Evolutionary conservation across 2,797 vertebrate species (phyloP), one percentile per base, ranked within the genome.

Genomic region (Muraenolepis orangiensis): DNA sequence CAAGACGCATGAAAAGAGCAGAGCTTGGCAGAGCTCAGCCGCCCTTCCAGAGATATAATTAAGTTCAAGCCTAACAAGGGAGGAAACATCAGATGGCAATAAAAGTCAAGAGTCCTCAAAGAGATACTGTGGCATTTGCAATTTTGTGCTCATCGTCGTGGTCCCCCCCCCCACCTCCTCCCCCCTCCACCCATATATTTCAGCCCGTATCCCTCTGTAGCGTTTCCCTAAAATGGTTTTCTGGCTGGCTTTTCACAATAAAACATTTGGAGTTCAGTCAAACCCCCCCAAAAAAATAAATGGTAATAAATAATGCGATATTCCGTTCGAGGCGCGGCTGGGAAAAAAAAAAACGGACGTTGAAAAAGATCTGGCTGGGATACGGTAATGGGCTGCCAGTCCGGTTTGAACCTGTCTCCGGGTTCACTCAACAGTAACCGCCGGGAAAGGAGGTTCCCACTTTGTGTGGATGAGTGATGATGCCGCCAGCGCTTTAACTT

Each of bases 401-500:
- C n/a, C 61, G 26, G 13, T 66, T 66, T n/a, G n/a, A 8, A 66
- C 13, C 23, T 28, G 61, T 66, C 13, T 34, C 74, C 13, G 73
- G 26, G n/a, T n/a, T 57, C 11, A 4, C 12, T 71, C 73, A 64
- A 31, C 66, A 29, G 8, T 0, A 66, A 66, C 7, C 8, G 13
- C 4, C 1, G 10, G 28, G 28, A 14, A 20, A 28, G 61, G 66
- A 13, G 0, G 30, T 36, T 28, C 46, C 66, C 18, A 12, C 61
- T 69, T 42, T n/a, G 38, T 8, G 75, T 69, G 74, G 69, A 78
- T 57, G 76, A 79, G 82, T 75, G 81, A 77, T 87, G 77, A 84
- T 87, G 16, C 46, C 77, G 82, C 82, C 31, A 73, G 75, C 67
- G 77, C 81, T 88, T 85, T 88, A 85, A 18, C 77, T 74, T 81